phyloP scores from a whole-genome alignment of 53 echinoderm and acorn worm genomes.

The Zoroaster sp. region DNA sequence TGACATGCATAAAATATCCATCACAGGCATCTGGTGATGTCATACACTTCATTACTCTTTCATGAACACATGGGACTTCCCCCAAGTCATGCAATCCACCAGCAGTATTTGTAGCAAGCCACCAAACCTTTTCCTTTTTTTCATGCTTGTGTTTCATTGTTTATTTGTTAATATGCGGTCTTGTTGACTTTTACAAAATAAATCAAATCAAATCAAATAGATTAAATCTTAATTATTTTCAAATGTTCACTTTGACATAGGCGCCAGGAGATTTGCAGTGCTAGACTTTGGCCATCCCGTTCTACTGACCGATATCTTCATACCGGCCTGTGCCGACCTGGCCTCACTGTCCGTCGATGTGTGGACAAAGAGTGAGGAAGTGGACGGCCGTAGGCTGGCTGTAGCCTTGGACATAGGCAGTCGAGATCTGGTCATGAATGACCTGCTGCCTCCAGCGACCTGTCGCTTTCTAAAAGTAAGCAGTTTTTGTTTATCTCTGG shows the following conservation, averaged over 20 bases:
- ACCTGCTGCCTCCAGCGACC: slow-evolving; percentile 87
- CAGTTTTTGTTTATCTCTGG: background rate
- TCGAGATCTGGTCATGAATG: slow-evolving; percentile 88
- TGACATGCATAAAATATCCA: background rate
- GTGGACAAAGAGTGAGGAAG: slow-evolving; percentile 90
- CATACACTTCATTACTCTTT: no score
- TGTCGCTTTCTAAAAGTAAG: slow-evolving; percentile 93
- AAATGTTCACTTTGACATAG: slow-evolving; percentile 21
- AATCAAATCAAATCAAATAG: no score
- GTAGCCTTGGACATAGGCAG: slow-evolving; percentile 92
- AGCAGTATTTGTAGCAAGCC: no score
- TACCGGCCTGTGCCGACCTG: slow-evolving; percentile 91
- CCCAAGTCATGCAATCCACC: no score
- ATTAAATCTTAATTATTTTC: no score
- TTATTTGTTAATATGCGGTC: no score
- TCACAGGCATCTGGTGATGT: no score
- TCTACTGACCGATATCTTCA: slow-evolving; percentile 90
- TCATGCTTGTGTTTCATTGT: no score
- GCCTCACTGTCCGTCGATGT: slow-evolving; percentile 93
- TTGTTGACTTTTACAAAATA: no score
- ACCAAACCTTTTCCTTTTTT: no score
- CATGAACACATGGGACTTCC: no score
- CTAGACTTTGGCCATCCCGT: slow-evolving; percentile 95
- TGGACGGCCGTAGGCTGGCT: slow-evolving; percentile 90
- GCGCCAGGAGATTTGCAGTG: slow-evolving; percentile 91